These are phyloP conservation scores for Sorex fumeus DNA, from an alignment of 2,113 vertebrate genomes.

Conservation along the genomic window DNA sequence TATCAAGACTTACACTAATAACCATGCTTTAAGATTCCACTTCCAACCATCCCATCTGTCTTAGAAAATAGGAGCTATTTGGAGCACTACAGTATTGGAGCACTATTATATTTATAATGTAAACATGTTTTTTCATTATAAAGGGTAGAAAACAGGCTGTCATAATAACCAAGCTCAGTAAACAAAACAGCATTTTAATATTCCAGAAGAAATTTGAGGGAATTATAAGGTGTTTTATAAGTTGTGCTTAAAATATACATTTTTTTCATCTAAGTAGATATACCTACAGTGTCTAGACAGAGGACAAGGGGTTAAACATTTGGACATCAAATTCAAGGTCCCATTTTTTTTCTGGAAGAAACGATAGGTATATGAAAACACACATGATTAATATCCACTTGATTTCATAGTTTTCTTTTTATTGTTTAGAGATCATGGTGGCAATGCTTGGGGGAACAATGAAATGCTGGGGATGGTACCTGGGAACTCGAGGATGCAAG, in stretches of 20 bases:
- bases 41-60: constrained; percentile 72
- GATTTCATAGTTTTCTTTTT: constrained; percentile 6
- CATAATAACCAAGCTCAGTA: constrained; percentile 57
- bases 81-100: constrained; percentile 3
- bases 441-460: too few relatives aligned
- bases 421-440: too few relatives aligned
- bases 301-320: background rate
- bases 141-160: background rate
- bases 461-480: too few relatives aligned
- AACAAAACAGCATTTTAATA: constrained; percentile 52
- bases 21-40: constrained; percentile 68
- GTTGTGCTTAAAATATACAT: constrained; percentile 50
- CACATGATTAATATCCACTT: background rate
- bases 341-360: constrained; percentile 41
- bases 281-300: background rate
- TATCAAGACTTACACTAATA: constrained; percentile 70
- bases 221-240: constrained; percentile 64
- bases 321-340: constrained; percentile 4
- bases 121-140: constrained; percentile 56
- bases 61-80: constrained; percentile 62
- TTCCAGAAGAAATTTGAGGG: constrained; percentile 51
- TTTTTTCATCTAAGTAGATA: background rate
- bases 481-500: too few relatives aligned
- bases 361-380: background rate
- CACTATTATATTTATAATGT: too few relatives aligned